These are phyloP conservation scores for Lasioglossum figueresi DNA, from an alignment of 2,888 invertebrate species.

Conservation along the genomic window DNA sequence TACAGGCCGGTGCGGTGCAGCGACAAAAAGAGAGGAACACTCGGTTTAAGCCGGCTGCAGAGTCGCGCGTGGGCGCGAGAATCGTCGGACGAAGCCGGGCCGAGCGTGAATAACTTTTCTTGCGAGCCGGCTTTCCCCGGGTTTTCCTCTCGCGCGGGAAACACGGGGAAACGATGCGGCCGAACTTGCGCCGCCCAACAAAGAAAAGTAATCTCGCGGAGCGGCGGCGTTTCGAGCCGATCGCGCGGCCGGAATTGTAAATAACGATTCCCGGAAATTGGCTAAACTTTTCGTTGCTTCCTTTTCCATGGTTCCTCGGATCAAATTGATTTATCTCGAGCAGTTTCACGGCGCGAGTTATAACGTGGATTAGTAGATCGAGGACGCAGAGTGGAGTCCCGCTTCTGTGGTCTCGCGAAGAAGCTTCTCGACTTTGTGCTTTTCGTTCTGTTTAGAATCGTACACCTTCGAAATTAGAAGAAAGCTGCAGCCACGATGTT, in stretches of 20 bases:
- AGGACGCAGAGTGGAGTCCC: background rate
- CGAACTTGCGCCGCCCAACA: constrained; percentile 50
- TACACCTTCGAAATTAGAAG: background rate
- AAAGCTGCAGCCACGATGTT: background rate
- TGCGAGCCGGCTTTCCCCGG: constrained; percentile 59
- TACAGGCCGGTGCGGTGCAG: constrained; percentile 46
- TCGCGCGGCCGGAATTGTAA: constrained; percentile 50
- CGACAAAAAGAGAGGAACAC: constrained; percentile 48
- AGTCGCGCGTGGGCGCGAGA: constrained; percentile 49
- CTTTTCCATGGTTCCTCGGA: background rate
- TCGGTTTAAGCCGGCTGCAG: constrained; percentile 54
- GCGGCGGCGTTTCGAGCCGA: constrained; percentile 17
- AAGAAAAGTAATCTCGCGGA: constrained; percentile 47
- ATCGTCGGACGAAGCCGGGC: constrained; percentile 45
- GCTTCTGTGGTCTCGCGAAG: background rate
- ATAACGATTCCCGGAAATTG: constrained; percentile 58
- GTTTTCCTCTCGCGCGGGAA: constrained; percentile 40
- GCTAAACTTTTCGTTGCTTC: constrained; percentile 37
- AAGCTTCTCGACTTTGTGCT: background rate
- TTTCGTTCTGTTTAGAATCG: background rate
- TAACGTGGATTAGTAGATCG: constrained; percentile 16
- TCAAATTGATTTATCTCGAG: constrained; percentile 52
- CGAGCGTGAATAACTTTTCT: constrained; percentile 64
- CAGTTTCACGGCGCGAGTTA: constrained; percentile 23
- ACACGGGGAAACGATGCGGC: constrained; percentile 14